A percentile compares a stretch with the other conserved stretches of the same genome.
Conservation (phyloP, 2,797 vertebrate species). For the Manis pentadactyla region DNA sequence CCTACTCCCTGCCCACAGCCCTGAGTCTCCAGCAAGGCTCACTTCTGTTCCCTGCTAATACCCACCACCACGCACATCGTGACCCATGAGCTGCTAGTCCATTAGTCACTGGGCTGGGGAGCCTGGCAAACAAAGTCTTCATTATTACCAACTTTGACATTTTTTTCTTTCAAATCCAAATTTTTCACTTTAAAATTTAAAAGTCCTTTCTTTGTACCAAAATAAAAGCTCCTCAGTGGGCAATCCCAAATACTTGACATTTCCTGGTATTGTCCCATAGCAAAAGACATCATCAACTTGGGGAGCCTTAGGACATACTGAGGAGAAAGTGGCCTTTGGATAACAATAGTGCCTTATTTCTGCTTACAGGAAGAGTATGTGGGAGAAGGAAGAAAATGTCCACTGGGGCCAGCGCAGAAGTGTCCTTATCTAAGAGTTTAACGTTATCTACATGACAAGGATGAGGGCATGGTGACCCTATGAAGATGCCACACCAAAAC, state of each 20-base stretch:
- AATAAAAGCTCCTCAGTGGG: conserved; percentile 80
- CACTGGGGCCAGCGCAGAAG: conserved; percentile 8
- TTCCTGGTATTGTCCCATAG: conserved; percentile 69
- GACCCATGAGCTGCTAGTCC: neutral
- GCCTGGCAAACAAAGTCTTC: conserved; percentile 71
- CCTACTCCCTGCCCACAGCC: too few species aligned
- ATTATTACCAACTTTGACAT: conserved; percentile 75
- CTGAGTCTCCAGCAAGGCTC: neutral
- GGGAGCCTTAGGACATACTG: conserved; percentile 68
- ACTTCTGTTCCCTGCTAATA: neutral
- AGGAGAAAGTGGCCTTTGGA: conserved; percentile 75
- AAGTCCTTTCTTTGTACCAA: conserved; percentile 77
- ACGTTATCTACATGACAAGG: neutral
- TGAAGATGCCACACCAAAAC: neutral
- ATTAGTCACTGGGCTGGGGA: conserved; percentile 73
- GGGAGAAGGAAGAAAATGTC: conserved; percentile 70
- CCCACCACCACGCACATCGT: neutral
- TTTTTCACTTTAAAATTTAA: conserved; percentile 77
- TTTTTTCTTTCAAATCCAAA: conserved; percentile 81
- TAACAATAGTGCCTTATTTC: conserved; percentile 75
- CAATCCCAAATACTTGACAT: conserved; percentile 78
- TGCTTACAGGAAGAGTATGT: conserved; percentile 64
- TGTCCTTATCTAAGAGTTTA: neutral
- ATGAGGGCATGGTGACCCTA: neutral
- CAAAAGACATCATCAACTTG: conserved; percentile 71